These are phyloP conservation scores for Puma concolor DNA, from an alignment of 2,113 vertebrate genomes.

Conservation along the genomic window DNA sequence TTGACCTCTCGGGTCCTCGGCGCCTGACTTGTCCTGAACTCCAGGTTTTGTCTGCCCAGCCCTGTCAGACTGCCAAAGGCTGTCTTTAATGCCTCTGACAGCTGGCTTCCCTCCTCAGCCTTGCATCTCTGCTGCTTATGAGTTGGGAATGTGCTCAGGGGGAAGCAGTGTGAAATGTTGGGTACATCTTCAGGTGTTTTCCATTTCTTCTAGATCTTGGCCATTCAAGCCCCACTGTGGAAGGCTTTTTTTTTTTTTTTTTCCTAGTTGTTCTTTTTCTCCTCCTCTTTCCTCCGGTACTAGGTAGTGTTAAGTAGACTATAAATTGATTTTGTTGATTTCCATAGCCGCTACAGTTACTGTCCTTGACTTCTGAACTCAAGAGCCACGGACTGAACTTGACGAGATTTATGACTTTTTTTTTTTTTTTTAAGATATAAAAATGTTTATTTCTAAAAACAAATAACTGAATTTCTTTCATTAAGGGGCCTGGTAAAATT, in stretches of 20 bases:
- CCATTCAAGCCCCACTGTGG: not conserved
- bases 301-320: not conserved
- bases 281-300: not conserved
- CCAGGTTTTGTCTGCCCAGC: not conserved
- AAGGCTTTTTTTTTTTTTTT: not conserved
- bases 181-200: not conserved
- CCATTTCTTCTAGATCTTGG: not conserved
- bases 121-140: not conserved
- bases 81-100: not conserved
- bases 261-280: not conserved
- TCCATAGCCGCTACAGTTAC: not conserved
- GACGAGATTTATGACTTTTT: not conserved
- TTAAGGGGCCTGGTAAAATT: not conserved
- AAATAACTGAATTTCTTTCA: not conserved
- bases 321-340: not conserved
- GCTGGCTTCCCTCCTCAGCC: not conserved
- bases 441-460: constrained; percentile 20
- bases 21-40: not conserved
- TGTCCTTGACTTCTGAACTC: constrained; percentile 10
- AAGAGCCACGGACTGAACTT: not conserved
- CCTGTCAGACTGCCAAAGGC: not conserved
- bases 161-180: not conserved
- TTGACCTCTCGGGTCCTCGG: not conserved
- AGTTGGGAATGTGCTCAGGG: not conserved
- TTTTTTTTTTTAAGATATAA: not conserved